Evolutionary conservation across 2,888 invertebrate genomes (phyloP).

Genomic region (Steinernema carpocapsae): DNA sequence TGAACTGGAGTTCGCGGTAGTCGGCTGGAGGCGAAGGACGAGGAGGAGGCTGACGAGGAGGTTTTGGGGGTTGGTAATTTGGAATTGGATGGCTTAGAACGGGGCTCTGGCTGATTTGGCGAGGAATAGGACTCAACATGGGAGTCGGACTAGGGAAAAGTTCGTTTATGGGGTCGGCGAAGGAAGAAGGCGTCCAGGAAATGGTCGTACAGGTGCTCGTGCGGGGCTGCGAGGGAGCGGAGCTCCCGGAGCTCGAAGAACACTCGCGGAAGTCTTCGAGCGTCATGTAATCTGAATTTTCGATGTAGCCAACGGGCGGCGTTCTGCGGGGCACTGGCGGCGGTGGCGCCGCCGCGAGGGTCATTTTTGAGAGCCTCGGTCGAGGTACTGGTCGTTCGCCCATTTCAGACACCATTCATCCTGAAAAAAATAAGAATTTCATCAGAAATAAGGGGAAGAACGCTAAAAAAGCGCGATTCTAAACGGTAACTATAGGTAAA

Average conservation of each 20-base stretch:
- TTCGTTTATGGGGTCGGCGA: no score
- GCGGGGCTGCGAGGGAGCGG: background rate
- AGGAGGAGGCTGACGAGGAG: background rate
- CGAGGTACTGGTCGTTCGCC: background rate
- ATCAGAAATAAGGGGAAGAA: background rate
- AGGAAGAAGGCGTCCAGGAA: background rate
- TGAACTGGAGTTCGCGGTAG: conserved; percentile 15
- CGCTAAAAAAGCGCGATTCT: no score
- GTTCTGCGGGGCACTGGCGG: background rate
- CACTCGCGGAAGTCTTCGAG: conserved; percentile 18
- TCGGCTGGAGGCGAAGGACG: conserved; percentile 5
- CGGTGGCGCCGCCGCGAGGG: background rate
- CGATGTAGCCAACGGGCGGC: conserved; percentile 12
- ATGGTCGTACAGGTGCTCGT: background rate
- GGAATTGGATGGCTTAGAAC: no score
- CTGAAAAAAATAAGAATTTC: background rate
- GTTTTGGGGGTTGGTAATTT: no score
- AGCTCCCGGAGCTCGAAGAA: background rate
- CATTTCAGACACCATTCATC: conserved; percentile 15
- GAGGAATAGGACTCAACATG: no score
- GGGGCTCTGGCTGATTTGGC: no score
- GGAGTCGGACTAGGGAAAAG: no score
- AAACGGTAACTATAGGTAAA: no score
- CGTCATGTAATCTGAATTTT: conserved; percentile 11
- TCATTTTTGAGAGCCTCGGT: conserved; percentile 13